phyloP scores from a whole-genome alignment of 2,113 vertebrate species.

The Corythoichthys haematopterus region DNA sequence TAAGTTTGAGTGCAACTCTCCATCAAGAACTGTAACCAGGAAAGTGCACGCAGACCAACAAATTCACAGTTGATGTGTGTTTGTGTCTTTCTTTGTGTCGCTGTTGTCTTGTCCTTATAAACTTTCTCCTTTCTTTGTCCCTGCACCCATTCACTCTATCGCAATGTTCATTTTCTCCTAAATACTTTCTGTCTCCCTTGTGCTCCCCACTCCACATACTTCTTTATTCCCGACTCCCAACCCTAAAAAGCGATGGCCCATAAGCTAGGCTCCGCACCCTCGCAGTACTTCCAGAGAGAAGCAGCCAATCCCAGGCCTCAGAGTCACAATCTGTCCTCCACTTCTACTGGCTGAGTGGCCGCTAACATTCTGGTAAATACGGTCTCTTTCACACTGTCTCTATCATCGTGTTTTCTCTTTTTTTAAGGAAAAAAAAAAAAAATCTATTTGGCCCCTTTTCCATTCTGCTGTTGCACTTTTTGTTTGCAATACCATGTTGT shows the following conservation, averaged over 20 bases:
- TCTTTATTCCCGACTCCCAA: constrained; percentile 25
- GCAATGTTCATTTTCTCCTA: constrained; percentile 48
- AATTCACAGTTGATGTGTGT: constrained; percentile 23
- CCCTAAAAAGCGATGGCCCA: constrained; percentile 59
- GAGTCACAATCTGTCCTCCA: constrained; percentile 68
- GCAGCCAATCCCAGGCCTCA: constrained; percentile 67
- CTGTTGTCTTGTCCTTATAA: constrained; percentile 38
- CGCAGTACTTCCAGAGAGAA: constrained; percentile 77
- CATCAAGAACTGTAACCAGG: background rate
- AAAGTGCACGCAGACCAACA: background rate
- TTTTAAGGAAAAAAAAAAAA: constrained; percentile 6
- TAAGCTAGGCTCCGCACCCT: constrained; percentile 69
- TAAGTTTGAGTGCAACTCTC: background rate
- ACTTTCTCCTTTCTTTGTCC: constrained; percentile 35
- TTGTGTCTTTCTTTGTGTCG: constrained; percentile 29
- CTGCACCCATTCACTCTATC: constrained; percentile 36
- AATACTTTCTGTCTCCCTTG: constrained; percentile 46
- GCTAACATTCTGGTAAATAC: constrained; percentile 70
- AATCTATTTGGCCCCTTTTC: constrained; percentile 12
- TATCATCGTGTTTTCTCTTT: constrained; percentile 24
- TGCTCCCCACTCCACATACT: constrained; percentile 46
- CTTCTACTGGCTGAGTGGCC: constrained; percentile 71
- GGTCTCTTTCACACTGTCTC: constrained; percentile 57
- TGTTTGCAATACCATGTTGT: constrained; percentile 13
- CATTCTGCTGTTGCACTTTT: constrained; percentile 15